A percentile compares a stretch with the other conserved stretches of the same genome.
Evolutionary conservation across 1,140 invertebrate genomes (phyloP).

Genomic region (Arion vulgaris): DNA sequence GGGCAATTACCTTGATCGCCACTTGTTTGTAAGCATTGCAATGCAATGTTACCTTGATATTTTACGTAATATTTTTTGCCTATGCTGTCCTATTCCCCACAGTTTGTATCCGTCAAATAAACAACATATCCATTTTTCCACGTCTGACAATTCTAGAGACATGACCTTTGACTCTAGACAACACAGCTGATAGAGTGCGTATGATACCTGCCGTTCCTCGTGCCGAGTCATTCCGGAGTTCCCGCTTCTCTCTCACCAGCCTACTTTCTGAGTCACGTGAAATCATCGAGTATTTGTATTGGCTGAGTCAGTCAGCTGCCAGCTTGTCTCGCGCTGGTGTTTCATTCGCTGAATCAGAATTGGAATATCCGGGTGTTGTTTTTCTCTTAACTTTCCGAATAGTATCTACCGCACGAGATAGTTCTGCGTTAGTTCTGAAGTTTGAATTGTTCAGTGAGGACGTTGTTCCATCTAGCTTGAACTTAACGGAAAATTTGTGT

Average conservation of each 20-base stretch:
- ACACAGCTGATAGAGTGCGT: background rate
- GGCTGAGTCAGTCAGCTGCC: background rate
- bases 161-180: background rate
- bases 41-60: too few relatives aligned
- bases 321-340: background rate
- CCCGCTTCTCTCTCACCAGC: too few relatives aligned
- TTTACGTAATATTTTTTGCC: too few relatives aligned
- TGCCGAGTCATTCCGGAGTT: background rate
- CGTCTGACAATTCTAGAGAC: background rate
- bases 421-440: too few relatives aligned
- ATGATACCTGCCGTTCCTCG: background rate
- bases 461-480: background rate
- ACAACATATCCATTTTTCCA: too few relatives aligned
- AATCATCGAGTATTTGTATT: background rate
- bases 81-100: too few relatives aligned
- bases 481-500: background rate
- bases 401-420: background rate
- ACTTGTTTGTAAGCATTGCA: too few relatives aligned
- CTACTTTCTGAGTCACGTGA: background rate
- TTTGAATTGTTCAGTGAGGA: background rate
- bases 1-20: too few relatives aligned
- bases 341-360: background rate
- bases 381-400: background rate
- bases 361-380: background rate
- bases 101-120: too few relatives aligned